Conservation (phyloP, 2,888 invertebrate genomes). For the Xylota sylvarum region DNA sequence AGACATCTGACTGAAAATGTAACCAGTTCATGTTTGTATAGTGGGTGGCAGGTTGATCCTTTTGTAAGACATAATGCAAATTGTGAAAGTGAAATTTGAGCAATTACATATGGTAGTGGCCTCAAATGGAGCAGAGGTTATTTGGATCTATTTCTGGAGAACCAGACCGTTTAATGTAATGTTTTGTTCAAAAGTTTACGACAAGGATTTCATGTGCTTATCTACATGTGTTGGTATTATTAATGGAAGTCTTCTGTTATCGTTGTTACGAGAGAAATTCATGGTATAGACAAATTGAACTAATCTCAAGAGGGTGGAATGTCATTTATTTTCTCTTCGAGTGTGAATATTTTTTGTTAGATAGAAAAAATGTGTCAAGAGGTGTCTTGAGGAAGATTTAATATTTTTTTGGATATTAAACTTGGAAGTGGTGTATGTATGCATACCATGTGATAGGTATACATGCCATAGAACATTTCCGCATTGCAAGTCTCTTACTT, state of each 20-base stretch:
- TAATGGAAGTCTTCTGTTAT: constrained; percentile 16
- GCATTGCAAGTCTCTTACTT: too few species aligned
- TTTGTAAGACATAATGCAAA: constrained; percentile 13
- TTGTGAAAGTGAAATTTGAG: constrained; percentile 22
- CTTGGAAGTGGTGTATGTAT: too few species aligned
- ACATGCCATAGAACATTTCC: too few species aligned
- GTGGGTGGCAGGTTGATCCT: neutral
- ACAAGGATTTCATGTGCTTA: neutral
- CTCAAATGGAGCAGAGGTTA: too few species aligned
- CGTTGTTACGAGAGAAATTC: neutral
- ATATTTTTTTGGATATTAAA: neutral
- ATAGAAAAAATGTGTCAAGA: neutral
- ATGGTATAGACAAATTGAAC: neutral
- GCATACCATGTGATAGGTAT: too few species aligned
- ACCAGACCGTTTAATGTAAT: too few species aligned
- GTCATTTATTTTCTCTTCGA: neutral
- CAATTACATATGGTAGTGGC: constrained; percentile 1
- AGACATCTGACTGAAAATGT: constrained; percentile 10
- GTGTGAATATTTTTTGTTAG: neutral
- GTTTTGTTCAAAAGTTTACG: neutral
- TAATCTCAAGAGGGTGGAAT: neutral
- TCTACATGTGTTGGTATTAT: neutral
- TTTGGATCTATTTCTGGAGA: too few species aligned
- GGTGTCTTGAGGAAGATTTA: neutral
- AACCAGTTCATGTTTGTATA: neutral